Evolutionary conservation across 2,797 vertebrate species (phyloP), one percentile per base, ranked within the genome.

Genomic region (Syngnathus rostellatus): DNA sequence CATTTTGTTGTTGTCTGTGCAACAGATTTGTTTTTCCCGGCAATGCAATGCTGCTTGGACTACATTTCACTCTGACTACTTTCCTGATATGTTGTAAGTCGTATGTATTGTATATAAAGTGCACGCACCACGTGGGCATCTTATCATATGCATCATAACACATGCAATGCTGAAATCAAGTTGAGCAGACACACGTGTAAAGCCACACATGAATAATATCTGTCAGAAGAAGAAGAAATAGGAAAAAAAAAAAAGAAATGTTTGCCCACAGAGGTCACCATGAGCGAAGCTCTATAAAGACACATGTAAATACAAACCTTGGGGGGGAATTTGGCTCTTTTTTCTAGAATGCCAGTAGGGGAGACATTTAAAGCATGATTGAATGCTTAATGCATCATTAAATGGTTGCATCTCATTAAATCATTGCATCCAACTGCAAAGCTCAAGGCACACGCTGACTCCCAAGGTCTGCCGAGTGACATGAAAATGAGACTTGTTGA

Each of bases 331-430:
- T 65, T 2, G 25, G 57, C 62, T 37, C 51, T 69, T 31, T 67
- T 72, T 71, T 64, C 76, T 73, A 63, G 54, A 76, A 69, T 75
- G 75, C 25, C 67, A 17, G 12, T 62, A 67, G 72, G 67, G 64
- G 67, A 77, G 77, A 83, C 72, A 81, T 86, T 86, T 85, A 78
- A 81, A 83, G 83, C 81, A 75, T 77, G 82, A 86, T 69, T 83
- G 73, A 85, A 72, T 78, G 50, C 70, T 70, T 83, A 79, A 85
- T 76, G 81, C 68, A 68, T 83, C 77, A 78, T 82, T 82, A 68
- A 71, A 81, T 82, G 65, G 75, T 78, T 72, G 70, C 69, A 66
- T 81, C 66, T 74, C 77, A 78, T 82, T 82, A 68, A 71, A 81
- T 82, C 66, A 75, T 78, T 72, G 70, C 69, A 66, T 81, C 66